Evolutionary conservation across 2,888 invertebrate genomes (phyloP).

Genomic region (Doris montereyensis): DNA sequence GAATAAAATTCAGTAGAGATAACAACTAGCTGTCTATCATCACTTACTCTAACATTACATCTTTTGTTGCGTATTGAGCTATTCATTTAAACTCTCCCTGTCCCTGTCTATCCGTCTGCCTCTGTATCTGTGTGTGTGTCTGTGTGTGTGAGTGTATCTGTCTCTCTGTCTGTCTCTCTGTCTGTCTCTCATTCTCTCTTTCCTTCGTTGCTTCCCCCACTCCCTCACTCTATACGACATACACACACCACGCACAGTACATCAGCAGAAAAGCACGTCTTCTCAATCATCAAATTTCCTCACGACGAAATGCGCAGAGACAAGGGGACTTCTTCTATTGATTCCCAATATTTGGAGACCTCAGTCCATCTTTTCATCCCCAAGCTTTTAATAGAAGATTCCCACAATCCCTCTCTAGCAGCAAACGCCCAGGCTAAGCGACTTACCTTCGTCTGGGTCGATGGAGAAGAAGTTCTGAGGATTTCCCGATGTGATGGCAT

Average conservation of each 20-base stretch:
- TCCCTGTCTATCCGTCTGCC: not conserved
- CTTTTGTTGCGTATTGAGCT: not conserved
- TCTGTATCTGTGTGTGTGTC: not conserved
- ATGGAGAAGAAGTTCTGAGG: slow-evolving; percentile 92
- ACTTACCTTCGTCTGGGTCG: slow-evolving; percentile 85
- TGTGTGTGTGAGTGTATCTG: not conserved
- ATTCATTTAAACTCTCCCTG: not conserved
- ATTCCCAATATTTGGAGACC: too few relatives aligned
- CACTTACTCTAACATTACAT: too few relatives aligned
- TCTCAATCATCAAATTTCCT: too few relatives aligned
- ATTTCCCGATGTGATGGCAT: slow-evolving; percentile 91
- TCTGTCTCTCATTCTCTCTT: not conserved
- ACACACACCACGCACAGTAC: too few relatives aligned
- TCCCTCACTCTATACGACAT: not conserved
- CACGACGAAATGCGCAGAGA: too few relatives aligned
- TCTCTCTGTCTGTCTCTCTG: not conserved
- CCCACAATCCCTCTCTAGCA: too few relatives aligned
- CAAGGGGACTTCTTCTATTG: too few relatives aligned
- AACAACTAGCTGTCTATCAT: too few relatives aligned
- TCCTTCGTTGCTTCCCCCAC: not conserved
- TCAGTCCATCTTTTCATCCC: too few relatives aligned
- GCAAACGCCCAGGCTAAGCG: slow-evolving; percentile 4
- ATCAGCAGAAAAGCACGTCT: too few relatives aligned
- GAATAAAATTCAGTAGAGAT: too few relatives aligned
- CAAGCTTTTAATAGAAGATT: too few relatives aligned